Base-by-base conservation (phyloP, 2,888 invertebrate genomes). In the Cordilura impudica region DNA sequence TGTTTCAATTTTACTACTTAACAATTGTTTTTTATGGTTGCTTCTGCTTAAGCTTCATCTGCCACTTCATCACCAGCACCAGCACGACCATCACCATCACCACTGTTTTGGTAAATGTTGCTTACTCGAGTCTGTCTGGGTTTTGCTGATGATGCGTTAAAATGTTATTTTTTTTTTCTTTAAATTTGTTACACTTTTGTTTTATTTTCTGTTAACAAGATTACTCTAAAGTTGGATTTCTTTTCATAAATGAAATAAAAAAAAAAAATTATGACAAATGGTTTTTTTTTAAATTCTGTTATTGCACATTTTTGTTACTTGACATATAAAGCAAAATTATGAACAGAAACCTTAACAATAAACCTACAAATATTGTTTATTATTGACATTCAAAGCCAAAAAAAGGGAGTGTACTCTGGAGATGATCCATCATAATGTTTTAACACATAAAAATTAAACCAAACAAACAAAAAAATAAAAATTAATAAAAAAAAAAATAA, bases 181-280 rank as follows among this genome's bases (percentile, higher is more conserved):
- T n/a, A n/a, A 58, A 71, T 79, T 79, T 79, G 79, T 79, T 79
- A 75, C 75, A 79, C 71, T 79, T 79, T 75, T 72, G 47, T 72
- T 67, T 75, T 19, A 51, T 63, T 49, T 53, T 75, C 12, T 63
- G 43, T 43, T 75, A 71, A 75, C 75, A 61, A 66, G 51, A 8
- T 39, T 21, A 19, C 45, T 49, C 29, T 12, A 21, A 21, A 1
- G 16, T 43, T 18, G 0, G n/a, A 18, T 4, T 51, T 23, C 19
- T 29, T 31, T 43, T 29, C n/a, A 45, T 21, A 19, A 31, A 49
- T 49, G 35, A n/a, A n/a, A n/a, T n/a, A n/a, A n/a, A n/a, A n/a
- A n/a, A n/a, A n/a, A n/a, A n/a, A n/a, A n/a, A n/a, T 54, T 53
- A 54, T 79, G 71, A 75, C 79, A 79, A 75, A 79, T 79, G 75